Conservation (phyloP, 2,113 vertebrate species). For the Aspiorhynchus laticeps region DNA sequence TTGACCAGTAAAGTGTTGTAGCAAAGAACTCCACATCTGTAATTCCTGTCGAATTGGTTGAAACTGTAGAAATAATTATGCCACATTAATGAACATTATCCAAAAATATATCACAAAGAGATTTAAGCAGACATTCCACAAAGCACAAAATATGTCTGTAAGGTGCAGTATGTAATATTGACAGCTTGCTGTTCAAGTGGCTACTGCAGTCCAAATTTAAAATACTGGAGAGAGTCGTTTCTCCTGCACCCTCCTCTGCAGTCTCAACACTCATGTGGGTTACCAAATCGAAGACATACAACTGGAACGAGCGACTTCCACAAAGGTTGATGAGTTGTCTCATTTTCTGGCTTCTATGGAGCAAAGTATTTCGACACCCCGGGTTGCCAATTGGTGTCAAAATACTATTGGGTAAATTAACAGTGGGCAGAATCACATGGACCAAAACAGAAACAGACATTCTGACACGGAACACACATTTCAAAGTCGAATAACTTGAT, state of each 20-base stretch:
- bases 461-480: no score
- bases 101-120: not conserved
- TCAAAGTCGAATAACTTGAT: no score
- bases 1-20: slow-evolving; percentile 45
- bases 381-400: no score
- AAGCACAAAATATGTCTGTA: no score
- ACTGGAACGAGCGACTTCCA: not conserved
- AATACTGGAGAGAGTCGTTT: not conserved
- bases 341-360: not conserved
- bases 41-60: slow-evolving; percentile 24
- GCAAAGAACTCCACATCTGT: slow-evolving; percentile 26
- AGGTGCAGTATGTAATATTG: no score
- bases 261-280: not conserved
- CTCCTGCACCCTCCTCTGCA: not conserved
- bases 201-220: not conserved
- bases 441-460: no score
- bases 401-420: no score
- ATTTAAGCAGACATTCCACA: not conserved
- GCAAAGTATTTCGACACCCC: no score
- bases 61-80: slow-evolving; percentile 26
- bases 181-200: no score
- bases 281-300: not conserved
- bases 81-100: not conserved
- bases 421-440: no score
- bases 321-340: not conserved